Evolutionary conservation across 1,140 invertebrate genomes (phyloP), one percentile per base, ranked within the genome.

Genomic region (Calephelis virginiensis): DNA sequence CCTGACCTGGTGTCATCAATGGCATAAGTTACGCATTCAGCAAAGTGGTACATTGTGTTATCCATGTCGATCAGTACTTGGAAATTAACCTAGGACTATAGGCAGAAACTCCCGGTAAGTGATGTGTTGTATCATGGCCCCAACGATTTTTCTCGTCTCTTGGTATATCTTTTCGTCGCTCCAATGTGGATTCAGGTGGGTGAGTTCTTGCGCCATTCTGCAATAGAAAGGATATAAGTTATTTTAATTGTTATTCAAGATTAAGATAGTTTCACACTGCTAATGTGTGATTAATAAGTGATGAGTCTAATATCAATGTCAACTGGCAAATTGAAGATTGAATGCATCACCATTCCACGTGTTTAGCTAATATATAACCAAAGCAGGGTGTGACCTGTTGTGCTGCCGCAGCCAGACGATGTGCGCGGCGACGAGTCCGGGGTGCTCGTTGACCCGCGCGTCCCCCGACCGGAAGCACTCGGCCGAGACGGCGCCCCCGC

Each of bases 21-120:
- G 6, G 0, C 8, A 43, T 9, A 8, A 43, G 40, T 43, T 43
- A 43, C 8, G 40, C 40, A 9, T 43, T 43, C 7, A 9, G 40
- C 7, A 28, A 28, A 28, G 2, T 28, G 28, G 28, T 28, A 28
- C 28, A 28, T 28, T 28, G 28, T 28, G 5, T 28, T 28, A 28
- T 28, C 28, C 28, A 28, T 28, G 40, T 43, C 8, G 40, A 5
- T 6, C 7, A 9, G 40, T 43, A 43, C 8, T 43, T 43, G 40
- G 14, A 50, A 8, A 17, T 66, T 86, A 79, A 92, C 96, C 96
- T 61, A 98, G 88, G 9, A 98, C 91, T 49, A 97, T 93, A 0
- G 97, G 97, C 11, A 99, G 87, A 81, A 96, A 98, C 85, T 98
- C 97, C 14, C 94, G 94, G 85, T 97, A 99, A 0, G 96, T 96